A percentile compares a stretch with the other conserved stretches of the same genome.
Evolutionary conservation across 2,113 vertebrate genomes (phyloP).

Genomic region (Sigmodon hispidus): DNA sequence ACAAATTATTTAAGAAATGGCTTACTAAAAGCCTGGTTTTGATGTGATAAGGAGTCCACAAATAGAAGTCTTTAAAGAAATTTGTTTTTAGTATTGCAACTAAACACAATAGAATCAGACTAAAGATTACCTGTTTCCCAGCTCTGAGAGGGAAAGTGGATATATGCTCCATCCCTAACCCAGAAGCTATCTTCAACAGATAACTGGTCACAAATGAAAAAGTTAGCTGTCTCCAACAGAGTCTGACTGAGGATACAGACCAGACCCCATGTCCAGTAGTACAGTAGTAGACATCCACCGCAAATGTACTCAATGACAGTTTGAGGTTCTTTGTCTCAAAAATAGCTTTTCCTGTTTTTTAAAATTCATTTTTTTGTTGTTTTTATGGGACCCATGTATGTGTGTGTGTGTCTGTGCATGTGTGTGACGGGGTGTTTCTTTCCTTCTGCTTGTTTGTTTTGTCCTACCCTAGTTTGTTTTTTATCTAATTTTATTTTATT

Average conservation of each 20-base stretch:
- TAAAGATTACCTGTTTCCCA: neutral
- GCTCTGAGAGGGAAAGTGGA: neutral
- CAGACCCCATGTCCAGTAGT: neutral
- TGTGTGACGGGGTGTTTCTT: neutral
- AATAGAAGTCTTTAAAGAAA: neutral
- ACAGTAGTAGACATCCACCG: neutral
- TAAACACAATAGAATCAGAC: neutral
- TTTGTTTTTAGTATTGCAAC: neutral
- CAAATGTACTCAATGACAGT: neutral
- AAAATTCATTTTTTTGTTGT: neutral
- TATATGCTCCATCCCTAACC: neutral
- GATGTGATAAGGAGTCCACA: neutral
- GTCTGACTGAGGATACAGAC: neutral
- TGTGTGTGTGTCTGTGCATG: neutral
- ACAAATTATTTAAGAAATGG: neutral
- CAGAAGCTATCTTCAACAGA: neutral
- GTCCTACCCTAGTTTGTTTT: neutral
- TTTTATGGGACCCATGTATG: neutral
- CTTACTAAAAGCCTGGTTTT: neutral
- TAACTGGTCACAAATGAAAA: neutral
- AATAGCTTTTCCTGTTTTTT: too few relatives aligned
- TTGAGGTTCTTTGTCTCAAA: neutral
- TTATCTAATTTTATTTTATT: neutral
- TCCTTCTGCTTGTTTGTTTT: neutral
- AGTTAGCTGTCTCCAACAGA: neutral